Percentiles rank a stretch among this genome's conserved stretches.
Conservation (phyloP, 1,140 invertebrate genomes). For the Pantala flavescens region DNA sequence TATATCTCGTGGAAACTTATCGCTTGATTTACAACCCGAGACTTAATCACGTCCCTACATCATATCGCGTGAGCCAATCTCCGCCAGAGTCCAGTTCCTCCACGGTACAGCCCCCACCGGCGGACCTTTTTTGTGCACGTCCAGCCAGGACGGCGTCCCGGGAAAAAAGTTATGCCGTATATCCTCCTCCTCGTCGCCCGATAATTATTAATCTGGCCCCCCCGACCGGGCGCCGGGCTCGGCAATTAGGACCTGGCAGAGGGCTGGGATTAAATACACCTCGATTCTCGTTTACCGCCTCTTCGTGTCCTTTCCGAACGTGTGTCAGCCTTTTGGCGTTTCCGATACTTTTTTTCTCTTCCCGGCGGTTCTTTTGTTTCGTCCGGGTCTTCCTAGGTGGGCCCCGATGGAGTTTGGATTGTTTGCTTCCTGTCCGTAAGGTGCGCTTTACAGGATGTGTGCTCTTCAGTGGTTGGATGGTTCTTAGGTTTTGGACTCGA, state of each 20-base stretch:
- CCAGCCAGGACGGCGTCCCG: background rate
- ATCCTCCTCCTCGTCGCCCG: background rate
- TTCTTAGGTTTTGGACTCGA: too few relatives aligned
- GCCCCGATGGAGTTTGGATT: background rate
- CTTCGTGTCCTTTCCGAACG: background rate
- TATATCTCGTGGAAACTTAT: too few relatives aligned
- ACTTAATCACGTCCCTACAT: too few relatives aligned
- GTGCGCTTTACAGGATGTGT: background rate
- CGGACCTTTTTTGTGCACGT: background rate
- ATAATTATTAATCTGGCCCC: background rate
- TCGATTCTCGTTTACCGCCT: background rate
- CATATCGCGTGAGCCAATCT: background rate
- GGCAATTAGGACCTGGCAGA: background rate
- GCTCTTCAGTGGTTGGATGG: too few relatives aligned
- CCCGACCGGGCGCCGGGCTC: background rate
- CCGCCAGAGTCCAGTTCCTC: background rate
- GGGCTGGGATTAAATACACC: background rate
- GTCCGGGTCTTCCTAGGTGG: background rate
- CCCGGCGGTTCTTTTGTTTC: background rate
- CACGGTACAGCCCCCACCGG: background rate
- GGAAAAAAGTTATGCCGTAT: background rate
- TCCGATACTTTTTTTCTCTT: background rate
- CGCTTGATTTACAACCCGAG: too few relatives aligned
- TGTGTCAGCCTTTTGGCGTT: background rate
- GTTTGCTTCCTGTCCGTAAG: background rate